Evolutionary conservation across 2,113 vertebrate species (phyloP), one percentile per base, ranked within the genome.

Genomic region (Seriola aureovittata): DNA sequence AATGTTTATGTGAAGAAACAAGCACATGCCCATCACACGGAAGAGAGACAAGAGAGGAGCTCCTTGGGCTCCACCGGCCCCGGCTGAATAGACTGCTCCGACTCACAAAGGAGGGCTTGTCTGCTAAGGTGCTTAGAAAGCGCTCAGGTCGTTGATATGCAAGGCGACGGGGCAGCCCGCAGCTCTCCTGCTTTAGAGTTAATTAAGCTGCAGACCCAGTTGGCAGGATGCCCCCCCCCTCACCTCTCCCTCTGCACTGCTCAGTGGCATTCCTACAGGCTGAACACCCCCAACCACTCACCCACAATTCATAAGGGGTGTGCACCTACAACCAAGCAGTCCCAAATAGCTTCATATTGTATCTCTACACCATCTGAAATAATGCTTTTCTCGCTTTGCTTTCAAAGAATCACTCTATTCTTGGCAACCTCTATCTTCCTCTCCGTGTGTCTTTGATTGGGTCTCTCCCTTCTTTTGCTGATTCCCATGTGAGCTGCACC

Each of bases 101-200:
- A 78, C 94, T 94, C 93, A 96, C 96, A 96, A 96, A 96, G 96
- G 90, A 88, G 88, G 93, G 93, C 93, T 93, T 97, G 96, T 96
- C 95, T 93, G 92, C 80, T 63, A 93, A 94, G 89, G 91, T 92
- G 91, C 94, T 95, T 90, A 93, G 94, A 95, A 95, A 93, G 71
- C 84, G 89, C 90, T 94, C 80, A 88, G 89, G 93, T 96, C 95
- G 96, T 96, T 97, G 95, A 95, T 95, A 97, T 97, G 96, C 96
- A 95, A 95, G 94, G 94, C 96, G 92, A 94, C 90, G 69, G 94
- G 85, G 88, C 93, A 91, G 92, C 89, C 87, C 65, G 68, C 92
- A 94, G 92, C 88, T 95, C 88, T 89, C 92, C 94, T 91, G 93
- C 93, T 94, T 94, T 93, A 85, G 92, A 93, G 84, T 93, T 95